Conservation (phyloP, 2,797 vertebrate genomes). For the Coilia nasus region DNA sequence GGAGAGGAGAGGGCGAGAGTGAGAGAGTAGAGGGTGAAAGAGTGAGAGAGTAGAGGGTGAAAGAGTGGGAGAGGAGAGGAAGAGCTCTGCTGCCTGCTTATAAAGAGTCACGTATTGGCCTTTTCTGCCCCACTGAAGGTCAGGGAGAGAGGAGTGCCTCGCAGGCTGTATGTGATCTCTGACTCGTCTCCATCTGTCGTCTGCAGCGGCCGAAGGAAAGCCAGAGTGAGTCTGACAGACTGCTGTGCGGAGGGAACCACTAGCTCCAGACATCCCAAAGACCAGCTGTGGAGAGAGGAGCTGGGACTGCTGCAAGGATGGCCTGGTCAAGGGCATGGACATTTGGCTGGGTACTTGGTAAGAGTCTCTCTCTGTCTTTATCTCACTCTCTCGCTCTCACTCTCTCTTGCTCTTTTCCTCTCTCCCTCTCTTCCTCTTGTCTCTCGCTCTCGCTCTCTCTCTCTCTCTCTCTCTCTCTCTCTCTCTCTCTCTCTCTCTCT, state of each 20-base stretch:
- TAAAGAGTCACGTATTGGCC: background rate
- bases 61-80: background rate
- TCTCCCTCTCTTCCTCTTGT: too few relatives aligned
- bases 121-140: background rate
- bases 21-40: background rate
- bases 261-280: background rate
- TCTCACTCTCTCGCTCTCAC: too few relatives aligned
- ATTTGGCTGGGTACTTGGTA: conserved; percentile 51
- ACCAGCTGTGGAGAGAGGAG: background rate
- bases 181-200: background rate
- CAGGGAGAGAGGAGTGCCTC: background rate
- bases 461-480: too few relatives aligned
- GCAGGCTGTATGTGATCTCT: background rate
- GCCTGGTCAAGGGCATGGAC: conserved; percentile 32
- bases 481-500: too few relatives aligned
- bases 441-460: too few relatives aligned
- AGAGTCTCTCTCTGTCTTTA: conserved; percentile 31
- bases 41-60: background rate
- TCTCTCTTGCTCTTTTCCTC: too few relatives aligned
- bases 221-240: background rate
- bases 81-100: background rate
- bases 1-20: too few relatives aligned
- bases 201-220: background rate
- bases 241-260: background rate
- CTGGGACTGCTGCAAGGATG: conserved; percentile 42